These are phyloP conservation scores for Trogon melanurus DNA, from an alignment of 2,113 vertebrate species.

Conservation along the genomic window DNA sequence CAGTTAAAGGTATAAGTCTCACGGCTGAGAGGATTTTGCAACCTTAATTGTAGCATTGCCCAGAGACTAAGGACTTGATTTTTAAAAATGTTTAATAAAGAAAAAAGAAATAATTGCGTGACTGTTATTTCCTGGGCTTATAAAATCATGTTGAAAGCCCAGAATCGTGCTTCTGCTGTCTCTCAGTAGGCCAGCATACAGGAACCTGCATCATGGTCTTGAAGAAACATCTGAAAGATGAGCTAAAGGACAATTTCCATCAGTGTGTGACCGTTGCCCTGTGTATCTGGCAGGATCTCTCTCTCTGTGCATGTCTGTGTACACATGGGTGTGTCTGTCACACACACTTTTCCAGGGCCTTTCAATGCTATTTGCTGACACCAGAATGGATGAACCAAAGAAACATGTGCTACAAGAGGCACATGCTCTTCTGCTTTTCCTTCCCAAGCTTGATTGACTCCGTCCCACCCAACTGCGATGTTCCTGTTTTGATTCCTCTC, in stretches of 20 bases:
- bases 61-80: neutral
- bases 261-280: neutral
- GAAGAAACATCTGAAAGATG: neutral
- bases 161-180: neutral
- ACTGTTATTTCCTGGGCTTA: neutral
- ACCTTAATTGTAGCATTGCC: neutral
- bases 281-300: neutral
- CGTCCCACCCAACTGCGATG: neutral
- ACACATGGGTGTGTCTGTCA: fast-evolving
- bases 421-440: neutral
- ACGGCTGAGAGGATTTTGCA: neutral
- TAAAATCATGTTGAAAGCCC: neutral
- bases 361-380: neutral
- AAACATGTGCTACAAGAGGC: neutral
- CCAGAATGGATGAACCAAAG: neutral
- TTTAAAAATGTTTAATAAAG: neutral
- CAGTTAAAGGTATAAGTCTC: neutral
- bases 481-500: neutral
- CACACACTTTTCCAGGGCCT: neutral
- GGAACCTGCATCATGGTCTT: neutral
- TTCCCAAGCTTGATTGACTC: neutral
- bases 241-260: neutral
- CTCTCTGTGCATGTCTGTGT: neutral
- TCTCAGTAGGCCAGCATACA: neutral
- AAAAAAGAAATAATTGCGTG: neutral